A percentile compares a stretch with the other conserved stretches of the same genome.
Conservation (phyloP, 2,797 vertebrate species). For the Columba guinea region DNA sequence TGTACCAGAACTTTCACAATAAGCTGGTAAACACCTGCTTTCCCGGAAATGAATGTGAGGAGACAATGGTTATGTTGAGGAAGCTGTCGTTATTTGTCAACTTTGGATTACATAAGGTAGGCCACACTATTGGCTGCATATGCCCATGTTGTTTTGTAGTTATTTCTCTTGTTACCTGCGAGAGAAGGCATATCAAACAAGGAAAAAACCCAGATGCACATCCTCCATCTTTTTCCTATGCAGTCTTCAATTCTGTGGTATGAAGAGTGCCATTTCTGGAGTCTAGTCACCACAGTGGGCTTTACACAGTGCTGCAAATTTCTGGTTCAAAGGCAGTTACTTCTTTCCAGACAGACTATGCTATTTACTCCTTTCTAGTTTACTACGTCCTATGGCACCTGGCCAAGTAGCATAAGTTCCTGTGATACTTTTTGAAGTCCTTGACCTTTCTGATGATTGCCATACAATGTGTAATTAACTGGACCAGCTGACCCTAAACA, state of each 20-base stretch:
- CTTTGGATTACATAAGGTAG: background rate
- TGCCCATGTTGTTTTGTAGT: background rate
- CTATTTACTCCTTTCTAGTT: background rate
- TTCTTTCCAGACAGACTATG: background rate
- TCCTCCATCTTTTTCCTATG: background rate
- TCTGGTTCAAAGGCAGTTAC: background rate
- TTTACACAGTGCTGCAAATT: background rate
- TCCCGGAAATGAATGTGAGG: background rate
- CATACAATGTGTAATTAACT: background rate
- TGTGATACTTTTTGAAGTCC: background rate
- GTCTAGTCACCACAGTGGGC: background rate
- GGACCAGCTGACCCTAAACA: background rate
- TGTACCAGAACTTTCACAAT: background rate
- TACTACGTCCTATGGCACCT: background rate
- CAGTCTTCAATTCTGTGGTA: background rate
- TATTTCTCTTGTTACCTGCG: background rate
- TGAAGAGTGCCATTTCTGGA: background rate
- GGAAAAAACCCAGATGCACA: background rate
- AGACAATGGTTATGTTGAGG: background rate
- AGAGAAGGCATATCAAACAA: background rate
- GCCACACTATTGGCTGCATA: background rate
- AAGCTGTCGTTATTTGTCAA: background rate
- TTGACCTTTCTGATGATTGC: background rate
- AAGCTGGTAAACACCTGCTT: background rate
- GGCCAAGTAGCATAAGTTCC: background rate